phyloP scores from a whole-genome alignment of 2,797 vertebrate genomes.

The Cryptoblepharus egeriae region DNA sequence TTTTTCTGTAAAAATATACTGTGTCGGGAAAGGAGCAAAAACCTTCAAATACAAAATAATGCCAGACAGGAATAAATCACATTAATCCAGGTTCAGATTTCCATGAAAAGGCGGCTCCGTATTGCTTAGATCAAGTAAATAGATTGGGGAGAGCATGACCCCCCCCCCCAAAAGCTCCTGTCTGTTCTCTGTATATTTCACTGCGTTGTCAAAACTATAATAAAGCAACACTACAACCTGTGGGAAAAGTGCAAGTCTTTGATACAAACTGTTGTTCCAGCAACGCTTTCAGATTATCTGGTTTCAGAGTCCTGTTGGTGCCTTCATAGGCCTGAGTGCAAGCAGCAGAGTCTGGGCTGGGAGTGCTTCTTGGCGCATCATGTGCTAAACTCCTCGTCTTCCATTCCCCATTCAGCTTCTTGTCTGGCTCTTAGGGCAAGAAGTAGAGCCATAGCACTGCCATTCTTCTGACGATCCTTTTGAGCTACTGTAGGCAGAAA shows the following conservation, averaged over 20 bases:
- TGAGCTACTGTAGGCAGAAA: background rate
- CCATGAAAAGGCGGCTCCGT: background rate
- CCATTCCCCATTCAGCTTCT: conserved; percentile 23
- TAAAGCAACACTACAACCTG: conserved; percentile 1
- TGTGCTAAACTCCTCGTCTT: accelerated
- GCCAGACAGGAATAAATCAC: background rate
- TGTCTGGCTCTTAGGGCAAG: conserved; percentile 58
- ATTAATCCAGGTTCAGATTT: background rate
- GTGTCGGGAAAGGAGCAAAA: conserved; percentile 17
- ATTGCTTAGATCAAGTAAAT: background rate
- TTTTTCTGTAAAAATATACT: conserved; percentile 16
- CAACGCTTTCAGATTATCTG: background rate
- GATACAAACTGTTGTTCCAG: background rate
- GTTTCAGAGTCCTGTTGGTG: background rate
- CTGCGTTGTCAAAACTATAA: background rate
- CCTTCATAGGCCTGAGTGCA: background rate
- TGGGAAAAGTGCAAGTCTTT: background rate
- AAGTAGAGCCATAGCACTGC: background rate
- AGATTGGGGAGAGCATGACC: background rate
- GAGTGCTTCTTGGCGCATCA: background rate
- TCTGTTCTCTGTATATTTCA: background rate
- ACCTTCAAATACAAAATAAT: background rate
- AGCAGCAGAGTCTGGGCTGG: accelerated
- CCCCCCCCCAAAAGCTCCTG: background rate
- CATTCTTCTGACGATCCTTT: accelerated